Percentiles rank a stretch among this genome's conserved stretches.
Evolutionary conservation across 2,888 invertebrate genomes (phyloP).

Genomic region (Tholera decimalis): DNA sequence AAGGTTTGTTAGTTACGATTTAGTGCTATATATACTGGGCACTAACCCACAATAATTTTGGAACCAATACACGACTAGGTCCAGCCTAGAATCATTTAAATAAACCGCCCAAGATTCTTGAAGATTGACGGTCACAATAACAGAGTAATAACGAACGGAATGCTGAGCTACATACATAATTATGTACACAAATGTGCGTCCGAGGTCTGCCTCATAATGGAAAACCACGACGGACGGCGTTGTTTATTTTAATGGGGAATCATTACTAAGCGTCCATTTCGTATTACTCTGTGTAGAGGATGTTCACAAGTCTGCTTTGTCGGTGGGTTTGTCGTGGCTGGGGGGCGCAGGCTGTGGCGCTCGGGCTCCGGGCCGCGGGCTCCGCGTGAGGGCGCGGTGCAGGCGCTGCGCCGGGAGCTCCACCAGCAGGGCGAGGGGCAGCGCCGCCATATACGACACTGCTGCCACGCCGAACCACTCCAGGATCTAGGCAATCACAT

Average conservation of each 20-base stretch:
- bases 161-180: conserved; percentile 15
- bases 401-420: conserved; percentile 84
- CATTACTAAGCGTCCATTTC: neutral
- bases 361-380: conserved; percentile 62
- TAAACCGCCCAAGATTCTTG: conserved; percentile 1
- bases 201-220: neutral
- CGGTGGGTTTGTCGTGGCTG: conserved; percentile 62
- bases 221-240: neutral
- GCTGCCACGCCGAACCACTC: conserved; percentile 85
- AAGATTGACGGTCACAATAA: conserved; percentile 12
- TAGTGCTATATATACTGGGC: conserved; percentile 4
- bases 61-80: conserved; percentile 39
- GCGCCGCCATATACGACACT: conserved; percentile 81
- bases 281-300: neutral
- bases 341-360: conserved; percentile 67
- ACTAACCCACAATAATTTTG: conserved; percentile 9
- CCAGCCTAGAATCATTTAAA: conserved; percentile 47
- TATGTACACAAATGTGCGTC: conserved; percentile 1
- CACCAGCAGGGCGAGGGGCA: conserved; percentile 86
- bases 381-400: conserved; percentile 71
- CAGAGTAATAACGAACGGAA: conserved; percentile 20
- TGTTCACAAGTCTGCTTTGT: conserved; percentile 66
- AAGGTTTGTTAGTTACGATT: neutral
- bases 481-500: too few relatives aligned
- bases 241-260: neutral